phyloP scores from a whole-genome alignment of 2,113 vertebrate species.

The Bungarus multicinctus region DNA sequence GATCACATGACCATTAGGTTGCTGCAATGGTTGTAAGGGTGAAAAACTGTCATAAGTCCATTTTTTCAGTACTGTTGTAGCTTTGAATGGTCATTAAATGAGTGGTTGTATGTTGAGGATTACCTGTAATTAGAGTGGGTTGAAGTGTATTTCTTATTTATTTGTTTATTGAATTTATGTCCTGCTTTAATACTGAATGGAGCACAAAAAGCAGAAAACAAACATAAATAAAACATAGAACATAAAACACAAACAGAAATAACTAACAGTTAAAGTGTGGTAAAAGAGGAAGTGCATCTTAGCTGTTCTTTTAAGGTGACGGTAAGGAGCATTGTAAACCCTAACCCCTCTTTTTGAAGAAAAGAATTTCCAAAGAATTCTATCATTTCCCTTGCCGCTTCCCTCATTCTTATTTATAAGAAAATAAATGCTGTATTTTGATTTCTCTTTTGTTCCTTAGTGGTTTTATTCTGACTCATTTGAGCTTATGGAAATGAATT shows the following conservation, averaged over 20 bases:
- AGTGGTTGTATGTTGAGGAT: neutral
- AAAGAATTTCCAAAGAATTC: neutral
- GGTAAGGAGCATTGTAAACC: neutral
- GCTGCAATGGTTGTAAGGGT: neutral
- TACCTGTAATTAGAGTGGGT: neutral
- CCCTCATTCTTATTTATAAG: neutral
- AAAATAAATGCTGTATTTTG: neutral
- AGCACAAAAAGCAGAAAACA: neutral
- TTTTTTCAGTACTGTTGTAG: neutral
- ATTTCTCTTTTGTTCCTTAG: too few species aligned
- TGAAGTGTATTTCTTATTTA: neutral
- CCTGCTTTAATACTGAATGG: neutral
- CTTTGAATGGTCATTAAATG: neutral
- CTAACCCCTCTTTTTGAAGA: neutral
- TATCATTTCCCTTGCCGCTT: neutral
- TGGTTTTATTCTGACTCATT: too few species aligned
- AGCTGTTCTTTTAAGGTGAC: neutral
- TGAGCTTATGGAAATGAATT: too few species aligned
- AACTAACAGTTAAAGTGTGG: neutral
- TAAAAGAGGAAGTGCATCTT: neutral
- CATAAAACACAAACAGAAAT: neutral
- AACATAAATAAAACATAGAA: neutral
- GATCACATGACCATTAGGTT: neutral
- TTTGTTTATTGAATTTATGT: neutral
- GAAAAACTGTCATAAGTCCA: neutral